phyloP scores from a whole-genome alignment of 2,797 vertebrate species.

The Synaphobranchus kaupii region DNA sequence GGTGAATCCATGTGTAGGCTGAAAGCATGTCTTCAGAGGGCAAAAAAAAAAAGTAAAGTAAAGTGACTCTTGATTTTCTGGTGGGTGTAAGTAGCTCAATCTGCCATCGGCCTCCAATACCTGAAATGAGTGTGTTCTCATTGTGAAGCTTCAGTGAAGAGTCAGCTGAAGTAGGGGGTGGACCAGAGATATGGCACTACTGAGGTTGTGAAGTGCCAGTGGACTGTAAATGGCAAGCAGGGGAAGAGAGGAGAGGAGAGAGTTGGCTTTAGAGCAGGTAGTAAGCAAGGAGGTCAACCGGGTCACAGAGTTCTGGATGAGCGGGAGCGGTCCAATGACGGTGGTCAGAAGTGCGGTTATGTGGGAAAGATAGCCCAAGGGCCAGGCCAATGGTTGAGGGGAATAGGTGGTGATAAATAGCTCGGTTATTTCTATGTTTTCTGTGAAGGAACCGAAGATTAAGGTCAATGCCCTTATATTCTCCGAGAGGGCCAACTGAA shows the following conservation, averaged over 20 bases:
- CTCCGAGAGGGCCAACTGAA: neutral
- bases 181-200: neutral
- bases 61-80: neutral
- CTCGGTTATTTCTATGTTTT: neutral
- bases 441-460: neutral
- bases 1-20: neutral
- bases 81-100: neutral
- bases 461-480: constrained; percentile 11
- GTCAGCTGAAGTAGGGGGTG: neutral
- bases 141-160: neutral
- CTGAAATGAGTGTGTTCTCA: neutral
- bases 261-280: neutral
- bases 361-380: neutral
- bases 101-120: neutral
- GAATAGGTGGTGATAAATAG: neutral
- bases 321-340: neutral
- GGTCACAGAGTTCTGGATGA: neutral
- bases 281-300: neutral
- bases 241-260: neutral
- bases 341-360: neutral
- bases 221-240: neutral
- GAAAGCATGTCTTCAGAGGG: neutral
- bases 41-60: neutral
- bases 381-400: neutral
- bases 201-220: neutral